Conservation (phyloP, 2,888 invertebrate species). For the Leucoptera coffeella region DNA sequence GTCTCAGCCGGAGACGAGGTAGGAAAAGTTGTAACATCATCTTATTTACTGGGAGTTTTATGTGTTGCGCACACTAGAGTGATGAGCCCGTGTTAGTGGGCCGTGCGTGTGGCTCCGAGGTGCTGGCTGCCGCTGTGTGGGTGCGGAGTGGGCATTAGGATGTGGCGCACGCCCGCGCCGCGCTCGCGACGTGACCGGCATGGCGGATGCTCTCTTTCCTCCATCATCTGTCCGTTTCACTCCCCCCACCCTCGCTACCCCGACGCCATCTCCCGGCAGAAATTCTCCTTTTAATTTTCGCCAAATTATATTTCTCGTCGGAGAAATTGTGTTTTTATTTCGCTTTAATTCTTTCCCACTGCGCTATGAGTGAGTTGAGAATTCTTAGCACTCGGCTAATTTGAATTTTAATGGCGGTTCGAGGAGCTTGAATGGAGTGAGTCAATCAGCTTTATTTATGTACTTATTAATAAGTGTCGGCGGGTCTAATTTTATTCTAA, state of each 20-base stretch:
- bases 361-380: too few relatives aligned
- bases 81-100: slow-evolving; percentile 5
- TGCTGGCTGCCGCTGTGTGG: slow-evolving; percentile 17
- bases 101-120: slow-evolving; percentile 19
- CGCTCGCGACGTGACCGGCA: slow-evolving; percentile 49
- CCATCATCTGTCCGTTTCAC: slow-evolving; percentile 23
- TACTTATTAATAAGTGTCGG: too few relatives aligned
- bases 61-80: slow-evolving; percentile 23
- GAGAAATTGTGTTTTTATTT: too few relatives aligned
- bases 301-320: too few relatives aligned
- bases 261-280: slow-evolving; percentile 40
- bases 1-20: too few relatives aligned
- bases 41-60: slow-evolving; percentile 49
- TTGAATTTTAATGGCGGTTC: too few relatives aligned
- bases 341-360: too few relatives aligned
- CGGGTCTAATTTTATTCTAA: too few relatives aligned
- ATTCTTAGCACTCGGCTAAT: too few relatives aligned
- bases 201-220: slow-evolving; percentile 46
- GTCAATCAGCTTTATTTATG: too few relatives aligned
- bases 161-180: slow-evolving; percentile 47
- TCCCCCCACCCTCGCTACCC: slow-evolving; percentile 36
- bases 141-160: slow-evolving; percentile 42
- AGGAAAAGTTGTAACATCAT: slow-evolving; percentile 39
- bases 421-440: too few relatives aligned
- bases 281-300: slow-evolving; percentile 45